Evolutionary conservation across 2,888 invertebrate genomes (phyloP), one percentile per base, ranked within the genome.

Genomic region (Conchocele bisecta): DNA sequence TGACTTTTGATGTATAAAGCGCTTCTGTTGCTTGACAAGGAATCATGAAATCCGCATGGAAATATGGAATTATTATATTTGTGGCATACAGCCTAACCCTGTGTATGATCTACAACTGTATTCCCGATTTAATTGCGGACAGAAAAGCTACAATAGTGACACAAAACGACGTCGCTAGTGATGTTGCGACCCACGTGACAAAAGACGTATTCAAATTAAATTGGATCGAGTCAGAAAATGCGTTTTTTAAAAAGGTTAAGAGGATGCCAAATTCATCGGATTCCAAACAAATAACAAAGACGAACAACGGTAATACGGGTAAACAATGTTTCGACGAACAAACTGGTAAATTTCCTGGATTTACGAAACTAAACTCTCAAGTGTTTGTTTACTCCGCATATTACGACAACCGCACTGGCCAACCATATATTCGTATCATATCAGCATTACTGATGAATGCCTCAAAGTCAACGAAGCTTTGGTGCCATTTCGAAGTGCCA

Each of bases 371-470:
- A n/a, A n/a, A n/a, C n/a, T n/a, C n/a, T n/a, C n/a, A n/a, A n/a
- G n/a, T n/a, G n/a, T n/a, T n/a, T n/a, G 11, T 73, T 5, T 73
- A 66, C 44, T 73, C 76, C 0, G 60, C 69, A 5, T 73, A 58
- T 50, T 46, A 51, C 11, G 76, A 76, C 48, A 54, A 57, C 29
- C 22, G 76, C 37, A 42, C 58, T 26, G 50, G 48, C 1, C 6
- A 29, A 2, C 44, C 59, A 15, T 56, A 33, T 42, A 33, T 76
- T 6, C 28, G 76, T 26, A 66, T 66, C 17, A 59, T 76, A 6
- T 58, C 58, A 4, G 53, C 68, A 11, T 31, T 58, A 15, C 46
- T 58, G 26, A 54, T 48, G 29, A 46, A 56, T 22, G 44, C 46
- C 5, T 42, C 29, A 3, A 22, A 37, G 3, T 2, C 22, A 26